Evolutionary conservation across 2,797 vertebrate genomes (phyloP), one percentile per base, ranked within the genome.

Genomic region (Buphagus erythrorhynchus): DNA sequence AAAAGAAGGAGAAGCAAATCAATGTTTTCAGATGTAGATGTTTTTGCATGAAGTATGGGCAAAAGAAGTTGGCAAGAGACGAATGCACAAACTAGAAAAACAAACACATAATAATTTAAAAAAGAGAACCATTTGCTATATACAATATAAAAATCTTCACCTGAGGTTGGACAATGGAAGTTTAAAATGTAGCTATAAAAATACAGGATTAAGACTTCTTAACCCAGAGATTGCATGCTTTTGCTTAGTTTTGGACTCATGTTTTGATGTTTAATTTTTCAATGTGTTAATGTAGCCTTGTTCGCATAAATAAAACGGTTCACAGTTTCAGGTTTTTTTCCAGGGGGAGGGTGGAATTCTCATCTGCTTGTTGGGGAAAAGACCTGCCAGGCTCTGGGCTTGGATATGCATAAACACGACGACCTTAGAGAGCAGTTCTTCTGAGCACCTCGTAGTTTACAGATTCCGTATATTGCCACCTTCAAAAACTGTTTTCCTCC

Each of bases 181-280:
- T 67, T 88, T 42, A 86, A 95, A 88, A 96, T 69, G 82, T 97
- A 97, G 95, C 69, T 95, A 71, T 92, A 89, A 89, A 89, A 90
- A 72, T 40, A 87, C 33, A 84, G 2, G 24, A 88, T 91, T 92
- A 92, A 95, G 88, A 68, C 96, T 95, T 98, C 97, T 98, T 99
- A 99, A 98, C 93, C 86, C 98, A 95, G 96, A 98, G 97, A 98
- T 96, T 99, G 98, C 98, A 99, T 99, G 99, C 98, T 98, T 99
- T 97, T 97, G 97, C 97, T 98, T 97, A 97, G 96, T 98, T 98
- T 98, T 98, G 98, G 97, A 98, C 98, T 98, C 97, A 97, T 97
- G 97, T 98, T 98, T 98, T 98, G 98, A 91, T 98, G 98, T 98
- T 98, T 98, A 98, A 98, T 98, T 98, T 96, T 86, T 84, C 13